Conservation (phyloP, 2,797 vertebrate species). For the Hypotaenidia philippensis region DNA sequence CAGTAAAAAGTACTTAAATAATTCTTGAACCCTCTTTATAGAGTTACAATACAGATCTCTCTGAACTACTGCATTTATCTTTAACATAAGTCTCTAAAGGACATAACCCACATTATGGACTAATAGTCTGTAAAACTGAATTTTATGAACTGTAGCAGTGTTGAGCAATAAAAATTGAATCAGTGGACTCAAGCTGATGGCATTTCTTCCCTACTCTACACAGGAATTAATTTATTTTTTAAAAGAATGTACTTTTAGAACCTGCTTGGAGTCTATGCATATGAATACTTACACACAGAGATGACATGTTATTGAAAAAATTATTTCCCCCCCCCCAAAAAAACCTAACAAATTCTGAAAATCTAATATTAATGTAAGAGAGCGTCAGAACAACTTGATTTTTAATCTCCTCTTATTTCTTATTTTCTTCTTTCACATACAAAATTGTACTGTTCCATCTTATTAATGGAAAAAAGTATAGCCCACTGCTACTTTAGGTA, state of each 20-base stretch:
- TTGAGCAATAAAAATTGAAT: constrained; percentile 38
- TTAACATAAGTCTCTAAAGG: constrained; percentile 37
- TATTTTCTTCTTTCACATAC: not conserved
- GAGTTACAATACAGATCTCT: not conserved
- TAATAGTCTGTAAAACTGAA: constrained; percentile 59
- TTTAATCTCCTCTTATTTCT: not conserved
- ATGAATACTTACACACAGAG: not conserved
- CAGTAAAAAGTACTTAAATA: not conserved
- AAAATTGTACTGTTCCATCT: not conserved
- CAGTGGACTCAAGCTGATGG: not conserved
- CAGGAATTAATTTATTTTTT: not conserved
- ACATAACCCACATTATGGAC: constrained; percentile 55
- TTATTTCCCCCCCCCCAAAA: too few relatives aligned
- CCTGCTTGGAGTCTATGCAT: not conserved
- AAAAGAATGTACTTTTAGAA: not conserved
- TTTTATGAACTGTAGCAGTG: constrained; percentile 62
- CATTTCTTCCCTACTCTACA: not conserved
- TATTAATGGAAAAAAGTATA: not conserved
- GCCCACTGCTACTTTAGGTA: not conserved
- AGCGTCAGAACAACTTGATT: not conserved
- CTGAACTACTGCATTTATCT: constrained; percentile 33
- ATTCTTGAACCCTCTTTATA: not conserved
- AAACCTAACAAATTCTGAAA: not conserved
- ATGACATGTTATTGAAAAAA: not conserved
- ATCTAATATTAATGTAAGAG: not conserved